These are phyloP conservation scores for Abrostola triplasia DNA, from an alignment of 2,888 invertebrate species.

Conservation along the genomic window DNA sequence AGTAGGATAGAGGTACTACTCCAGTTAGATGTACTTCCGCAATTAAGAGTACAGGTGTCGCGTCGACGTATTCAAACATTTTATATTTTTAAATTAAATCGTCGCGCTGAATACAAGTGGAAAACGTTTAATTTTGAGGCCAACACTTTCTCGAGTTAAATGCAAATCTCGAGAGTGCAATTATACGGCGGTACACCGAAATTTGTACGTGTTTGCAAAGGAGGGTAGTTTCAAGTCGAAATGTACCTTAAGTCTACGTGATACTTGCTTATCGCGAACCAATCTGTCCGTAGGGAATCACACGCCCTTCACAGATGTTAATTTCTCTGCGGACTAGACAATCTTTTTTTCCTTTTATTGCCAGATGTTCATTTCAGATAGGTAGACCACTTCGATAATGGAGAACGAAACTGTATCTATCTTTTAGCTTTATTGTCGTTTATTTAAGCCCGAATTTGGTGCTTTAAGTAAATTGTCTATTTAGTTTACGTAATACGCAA, in stretches of 20 bases:
- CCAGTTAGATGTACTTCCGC: too few relatives aligned
- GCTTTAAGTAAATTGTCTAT: too few relatives aligned
- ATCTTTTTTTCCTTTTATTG: constrained; percentile 15
- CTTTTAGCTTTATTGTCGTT: constrained; percentile 3
- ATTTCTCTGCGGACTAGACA: constrained; percentile 45
- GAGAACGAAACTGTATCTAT: constrained; percentile 2
- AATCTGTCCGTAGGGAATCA: constrained; percentile 30
- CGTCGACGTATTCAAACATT: too few relatives aligned
- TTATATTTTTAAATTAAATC: too few relatives aligned
- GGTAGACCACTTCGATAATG: constrained; percentile 12
- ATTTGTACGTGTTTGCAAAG: not conserved
- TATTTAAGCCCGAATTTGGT: not conserved
- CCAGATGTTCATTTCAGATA: constrained; percentile 43
- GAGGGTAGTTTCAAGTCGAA: constrained; percentile 3
- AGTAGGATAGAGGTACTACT: too few relatives aligned
- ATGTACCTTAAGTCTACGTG: constrained; percentile 3
- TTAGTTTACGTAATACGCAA: too few relatives aligned
- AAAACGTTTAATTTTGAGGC: too few relatives aligned
- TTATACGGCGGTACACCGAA: not conserved
- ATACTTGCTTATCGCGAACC: constrained; percentile 26
- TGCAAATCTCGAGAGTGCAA: constrained; percentile 1
- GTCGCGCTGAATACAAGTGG: too few relatives aligned
- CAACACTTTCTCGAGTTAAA: too few relatives aligned
- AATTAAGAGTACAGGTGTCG: too few relatives aligned
- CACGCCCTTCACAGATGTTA: constrained; percentile 35